Conservation (phyloP, 2,113 vertebrate species). For the Barnardius zonarius region DNA sequence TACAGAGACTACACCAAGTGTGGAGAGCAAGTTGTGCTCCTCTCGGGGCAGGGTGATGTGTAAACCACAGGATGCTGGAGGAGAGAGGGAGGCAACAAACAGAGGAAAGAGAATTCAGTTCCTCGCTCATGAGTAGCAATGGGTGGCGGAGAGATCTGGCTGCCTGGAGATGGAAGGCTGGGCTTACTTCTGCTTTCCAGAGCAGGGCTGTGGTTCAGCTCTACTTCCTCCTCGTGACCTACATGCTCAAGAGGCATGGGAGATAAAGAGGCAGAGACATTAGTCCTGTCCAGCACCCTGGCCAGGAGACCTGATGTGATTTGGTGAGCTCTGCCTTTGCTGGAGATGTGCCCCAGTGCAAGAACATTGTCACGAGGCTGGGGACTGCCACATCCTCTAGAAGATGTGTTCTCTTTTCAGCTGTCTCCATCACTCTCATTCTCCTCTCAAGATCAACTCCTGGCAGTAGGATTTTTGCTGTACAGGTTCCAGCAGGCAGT, state of each 20-base stretch:
- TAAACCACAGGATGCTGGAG: background rate
- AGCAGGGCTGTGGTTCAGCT: constrained; percentile 40
- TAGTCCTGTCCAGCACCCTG: background rate
- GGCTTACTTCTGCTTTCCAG: constrained; percentile 65
- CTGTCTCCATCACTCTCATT: background rate
- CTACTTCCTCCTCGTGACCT: constrained; percentile 48
- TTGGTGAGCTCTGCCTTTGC: background rate
- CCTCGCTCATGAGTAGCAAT: background rate
- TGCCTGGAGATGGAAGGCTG: constrained; percentile 11
- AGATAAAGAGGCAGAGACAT: background rate
- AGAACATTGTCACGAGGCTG: background rate
- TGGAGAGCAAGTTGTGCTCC: background rate
- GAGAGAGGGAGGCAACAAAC: background rate
- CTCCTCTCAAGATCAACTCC: fast-evolving
- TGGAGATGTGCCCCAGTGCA: background rate
- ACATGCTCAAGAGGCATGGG: constrained; percentile 4
- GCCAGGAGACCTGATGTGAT: background rate
- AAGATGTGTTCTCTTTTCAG: background rate
- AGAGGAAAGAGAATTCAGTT: background rate
- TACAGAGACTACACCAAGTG: background rate
- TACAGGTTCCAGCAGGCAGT: background rate
- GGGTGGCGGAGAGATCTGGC: background rate
- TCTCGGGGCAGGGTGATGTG: background rate
- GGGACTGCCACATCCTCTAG: background rate
- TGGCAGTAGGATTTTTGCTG: background rate